Conservation (phyloP, 2,113 vertebrate genomes). For the Amblyornis subalaris region DNA sequence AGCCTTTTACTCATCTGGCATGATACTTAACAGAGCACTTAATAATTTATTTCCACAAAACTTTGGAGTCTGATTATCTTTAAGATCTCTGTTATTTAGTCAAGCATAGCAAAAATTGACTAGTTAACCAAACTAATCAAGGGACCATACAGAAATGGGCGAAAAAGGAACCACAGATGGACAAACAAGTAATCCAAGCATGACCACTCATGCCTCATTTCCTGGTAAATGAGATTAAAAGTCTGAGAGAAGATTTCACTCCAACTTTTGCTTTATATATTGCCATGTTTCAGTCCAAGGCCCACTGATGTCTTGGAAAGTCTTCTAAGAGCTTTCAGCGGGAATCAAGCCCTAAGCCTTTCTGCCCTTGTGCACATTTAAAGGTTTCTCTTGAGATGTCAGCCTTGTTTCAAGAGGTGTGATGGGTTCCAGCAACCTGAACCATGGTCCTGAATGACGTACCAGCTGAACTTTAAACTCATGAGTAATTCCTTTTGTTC, state of each 20-base stretch:
- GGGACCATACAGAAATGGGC: background rate
- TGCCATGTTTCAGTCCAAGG: background rate
- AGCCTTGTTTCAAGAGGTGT: background rate
- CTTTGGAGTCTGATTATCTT: background rate
- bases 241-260: background rate
- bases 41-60: background rate
- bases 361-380: background rate
- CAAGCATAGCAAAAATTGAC: background rate
- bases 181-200: constrained; percentile 2
- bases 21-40: background rate
- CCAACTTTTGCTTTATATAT: background rate
- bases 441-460: background rate
- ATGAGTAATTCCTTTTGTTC: background rate
- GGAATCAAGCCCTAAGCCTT: background rate
- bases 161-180: background rate
- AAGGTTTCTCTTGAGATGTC: background rate
- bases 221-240: background rate
- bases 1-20: background rate
- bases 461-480: constrained; percentile 11
- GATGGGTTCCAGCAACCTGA: constrained; percentile 15
- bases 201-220: background rate
- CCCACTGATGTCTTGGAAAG: background rate
- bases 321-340: background rate
- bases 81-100: background rate
- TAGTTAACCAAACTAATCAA: background rate